phyloP scores from a whole-genome alignment of 2,797 vertebrate genomes.

The Danio tinwini region DNA sequence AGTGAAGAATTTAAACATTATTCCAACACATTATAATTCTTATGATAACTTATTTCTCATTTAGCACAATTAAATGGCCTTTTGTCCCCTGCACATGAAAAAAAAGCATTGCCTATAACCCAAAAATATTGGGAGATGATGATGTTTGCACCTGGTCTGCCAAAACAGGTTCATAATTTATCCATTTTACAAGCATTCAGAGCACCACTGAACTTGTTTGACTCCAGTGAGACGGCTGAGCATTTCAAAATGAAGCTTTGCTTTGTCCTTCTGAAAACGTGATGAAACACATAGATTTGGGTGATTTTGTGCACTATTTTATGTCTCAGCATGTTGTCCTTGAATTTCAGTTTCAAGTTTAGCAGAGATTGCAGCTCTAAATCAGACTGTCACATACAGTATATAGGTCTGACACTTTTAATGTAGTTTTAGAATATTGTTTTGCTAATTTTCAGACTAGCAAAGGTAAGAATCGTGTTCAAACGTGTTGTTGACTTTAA shows the following conservation, averaged over 20 bases:
- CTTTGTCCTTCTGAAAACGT: background rate
- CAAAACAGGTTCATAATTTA: background rate
- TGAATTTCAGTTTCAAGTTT: background rate
- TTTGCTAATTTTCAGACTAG: too few species aligned
- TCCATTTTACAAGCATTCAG: background rate
- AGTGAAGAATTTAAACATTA: too few species aligned
- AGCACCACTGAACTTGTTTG: conserved; percentile 7
- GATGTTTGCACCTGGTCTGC: background rate
- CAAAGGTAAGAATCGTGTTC: too few species aligned
- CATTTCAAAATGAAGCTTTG: background rate
- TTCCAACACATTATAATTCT: too few species aligned
- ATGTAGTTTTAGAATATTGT: too few species aligned
- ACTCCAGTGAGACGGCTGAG: background rate
- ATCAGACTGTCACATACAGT: too few species aligned
- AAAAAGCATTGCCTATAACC: too few species aligned
- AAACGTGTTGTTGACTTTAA: too few species aligned
- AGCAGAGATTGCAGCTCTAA: background rate
- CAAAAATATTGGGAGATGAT: background rate
- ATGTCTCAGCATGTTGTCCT: background rate
- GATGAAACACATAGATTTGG: background rate
- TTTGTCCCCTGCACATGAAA: too few species aligned
- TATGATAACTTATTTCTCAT: too few species aligned
- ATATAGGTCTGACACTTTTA: background rate
- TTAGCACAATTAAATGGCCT: too few species aligned
- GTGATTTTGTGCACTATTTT: background rate